Evolutionary conservation across 2,888 invertebrate species (phyloP).

Genomic region (Hydraecia micacea): DNA sequence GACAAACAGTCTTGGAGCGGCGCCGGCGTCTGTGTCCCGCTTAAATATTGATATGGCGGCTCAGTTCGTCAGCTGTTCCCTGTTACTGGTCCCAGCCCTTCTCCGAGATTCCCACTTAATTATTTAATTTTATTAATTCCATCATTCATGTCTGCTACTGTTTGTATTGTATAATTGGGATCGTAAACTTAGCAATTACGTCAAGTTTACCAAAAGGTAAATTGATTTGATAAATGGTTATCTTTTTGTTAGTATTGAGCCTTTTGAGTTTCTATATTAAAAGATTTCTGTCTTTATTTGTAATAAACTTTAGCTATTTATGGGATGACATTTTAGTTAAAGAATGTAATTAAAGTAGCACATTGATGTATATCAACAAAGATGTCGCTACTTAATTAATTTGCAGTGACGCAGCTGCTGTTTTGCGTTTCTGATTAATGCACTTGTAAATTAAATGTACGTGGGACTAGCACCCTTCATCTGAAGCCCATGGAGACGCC

Average conservation of each 20-base stretch:
- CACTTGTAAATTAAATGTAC: slow-evolving; percentile 44
- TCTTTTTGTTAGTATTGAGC: slow-evolving; percentile 13
- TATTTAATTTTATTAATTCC: slow-evolving; percentile 67
- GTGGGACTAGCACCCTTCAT: slow-evolving; percentile 22
- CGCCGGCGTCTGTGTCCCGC: slow-evolving; percentile 77
- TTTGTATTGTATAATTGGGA: slow-evolving; percentile 61
- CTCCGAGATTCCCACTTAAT: slow-evolving; percentile 63
- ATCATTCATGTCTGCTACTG: slow-evolving; percentile 49
- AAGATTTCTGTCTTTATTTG: background rate
- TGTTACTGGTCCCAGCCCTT: slow-evolving; percentile 45
- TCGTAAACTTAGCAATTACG: slow-evolving; percentile 46
- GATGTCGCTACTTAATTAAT: slow-evolving; percentile 43
- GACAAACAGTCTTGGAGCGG: slow-evolving; percentile 81
- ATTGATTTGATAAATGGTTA: slow-evolving; percentile 39
- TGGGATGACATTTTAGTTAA: background rate
- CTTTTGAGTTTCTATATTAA: slow-evolving; percentile 1
- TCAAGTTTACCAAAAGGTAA: slow-evolving; percentile 29
- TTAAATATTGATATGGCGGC: slow-evolving; percentile 85
- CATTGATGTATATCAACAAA: background rate
- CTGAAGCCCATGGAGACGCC: background rate
- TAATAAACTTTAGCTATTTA: slow-evolving; percentile 10
- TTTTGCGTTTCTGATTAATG: slow-evolving; percentile 53
- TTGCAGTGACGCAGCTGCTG: slow-evolving; percentile 44
- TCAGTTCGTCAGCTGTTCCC: slow-evolving; percentile 49
- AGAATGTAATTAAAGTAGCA: slow-evolving; percentile 8